These are phyloP conservation scores for Hermetia illucens DNA, from an alignment of 1,140 invertebrate genomes.

Conservation along the genomic window DNA sequence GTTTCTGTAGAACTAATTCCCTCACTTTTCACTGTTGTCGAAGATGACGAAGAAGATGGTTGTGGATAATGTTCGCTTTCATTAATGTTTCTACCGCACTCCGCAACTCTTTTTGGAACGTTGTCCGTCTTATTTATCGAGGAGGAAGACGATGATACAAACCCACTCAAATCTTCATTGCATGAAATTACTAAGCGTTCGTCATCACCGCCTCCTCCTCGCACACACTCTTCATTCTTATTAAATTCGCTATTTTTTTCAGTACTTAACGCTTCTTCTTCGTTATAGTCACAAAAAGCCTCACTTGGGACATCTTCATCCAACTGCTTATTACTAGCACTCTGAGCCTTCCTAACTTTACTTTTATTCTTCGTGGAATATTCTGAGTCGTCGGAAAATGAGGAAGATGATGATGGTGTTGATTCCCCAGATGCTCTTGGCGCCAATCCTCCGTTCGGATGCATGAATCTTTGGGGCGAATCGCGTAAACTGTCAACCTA, in stretches of 20 bases:
- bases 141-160: slow-evolving; percentile 4
- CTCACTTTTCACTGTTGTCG: slow-evolving; percentile 24
- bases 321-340: too few species aligned
- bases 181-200: neutral
- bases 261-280: too few species aligned
- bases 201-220: neutral
- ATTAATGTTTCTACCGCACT: too few species aligned
- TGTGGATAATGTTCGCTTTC: slow-evolving; percentile 1
- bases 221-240: neutral
- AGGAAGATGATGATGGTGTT: slow-evolving; percentile 30
- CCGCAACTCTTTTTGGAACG: too few species aligned
- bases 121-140: too few species aligned
- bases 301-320: too few species aligned
- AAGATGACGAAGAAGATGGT: slow-evolving; percentile 15
- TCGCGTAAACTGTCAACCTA: slow-evolving; percentile 35
- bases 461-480: slow-evolving; percentile 18
- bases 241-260: too few species aligned
- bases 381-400: slow-evolving; percentile 27
- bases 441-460: slow-evolving; percentile 27
- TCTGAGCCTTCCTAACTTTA: too few species aligned
- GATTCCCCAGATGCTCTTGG: slow-evolving; percentile 34
- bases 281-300: too few species aligned
- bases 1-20: slow-evolving; percentile 19
- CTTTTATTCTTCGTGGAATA: slow-evolving; percentile 13
- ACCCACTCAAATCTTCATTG: slow-evolving; percentile 2